Evolutionary conservation across 2,888 invertebrate species (phyloP).

Genomic region (Dyspetes luteomarginatus): DNA sequence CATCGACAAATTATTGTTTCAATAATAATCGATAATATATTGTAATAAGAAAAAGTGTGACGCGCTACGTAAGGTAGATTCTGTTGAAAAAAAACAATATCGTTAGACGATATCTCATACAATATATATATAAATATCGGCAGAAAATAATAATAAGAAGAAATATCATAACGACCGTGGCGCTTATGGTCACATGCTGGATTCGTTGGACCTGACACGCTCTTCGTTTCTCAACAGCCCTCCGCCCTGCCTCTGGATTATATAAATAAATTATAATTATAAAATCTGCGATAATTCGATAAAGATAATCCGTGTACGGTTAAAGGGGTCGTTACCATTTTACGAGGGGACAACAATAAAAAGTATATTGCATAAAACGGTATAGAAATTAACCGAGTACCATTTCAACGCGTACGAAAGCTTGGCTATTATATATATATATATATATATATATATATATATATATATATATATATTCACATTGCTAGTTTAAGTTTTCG

Average conservation of each 20-base stretch:
- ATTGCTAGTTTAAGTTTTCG: constrained; percentile 71
- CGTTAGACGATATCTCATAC: constrained; percentile 19
- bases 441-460: no score
- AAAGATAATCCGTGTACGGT: constrained; percentile 31
- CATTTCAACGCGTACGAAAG: constrained; percentile 68
- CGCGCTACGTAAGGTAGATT: constrained; percentile 16
- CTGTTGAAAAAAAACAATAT: neutral
- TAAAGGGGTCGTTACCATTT: constrained; percentile 49
- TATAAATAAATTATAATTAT: constrained; percentile 48
- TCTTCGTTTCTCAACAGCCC: constrained; percentile 46
- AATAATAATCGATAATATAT: neutral
- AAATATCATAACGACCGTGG: constrained; percentile 25
- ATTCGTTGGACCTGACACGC: constrained; percentile 60
- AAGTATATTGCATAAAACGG: constrained; percentile 49
- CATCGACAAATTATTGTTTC: no score
- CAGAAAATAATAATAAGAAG: constrained; percentile 28
- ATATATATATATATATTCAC: no score
- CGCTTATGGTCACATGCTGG: constrained; percentile 49
- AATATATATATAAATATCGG: neutral
- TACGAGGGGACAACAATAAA: constrained; percentile 20
- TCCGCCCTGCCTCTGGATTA: constrained; percentile 46
- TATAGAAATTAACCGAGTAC: constrained; percentile 64
- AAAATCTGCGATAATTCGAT: constrained; percentile 48
- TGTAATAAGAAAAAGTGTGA: neutral
- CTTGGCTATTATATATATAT: constrained; percentile 68